Conservation (phyloP, 1,140 invertebrate species). For the Drosophila tsacasi region DNA sequence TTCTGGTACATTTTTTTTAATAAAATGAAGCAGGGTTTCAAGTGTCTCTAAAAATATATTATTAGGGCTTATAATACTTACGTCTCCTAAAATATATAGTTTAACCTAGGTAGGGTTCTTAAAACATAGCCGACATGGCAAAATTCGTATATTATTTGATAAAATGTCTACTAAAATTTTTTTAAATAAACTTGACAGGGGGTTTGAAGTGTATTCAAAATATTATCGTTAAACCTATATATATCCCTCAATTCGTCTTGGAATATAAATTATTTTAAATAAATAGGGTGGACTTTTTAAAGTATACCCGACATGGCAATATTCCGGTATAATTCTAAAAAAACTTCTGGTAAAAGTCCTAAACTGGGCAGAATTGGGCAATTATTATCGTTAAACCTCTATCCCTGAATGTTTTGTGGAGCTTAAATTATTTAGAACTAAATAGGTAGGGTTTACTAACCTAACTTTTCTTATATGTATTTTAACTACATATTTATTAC, state of each 20-base stretch:
- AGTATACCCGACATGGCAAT: not conserved
- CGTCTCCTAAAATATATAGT: too few species aligned
- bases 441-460: not conserved
- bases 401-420: not conserved
- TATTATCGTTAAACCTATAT: too few species aligned
- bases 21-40: too few species aligned
- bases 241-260: not conserved
- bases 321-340: not conserved
- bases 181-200: not conserved
- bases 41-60: too few species aligned
- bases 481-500: too few species aligned
- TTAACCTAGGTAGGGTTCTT: too few species aligned
- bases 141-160: not conserved
- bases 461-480: too few species aligned
- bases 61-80: too few species aligned
- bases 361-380: too few species aligned
- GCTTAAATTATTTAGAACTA: not conserved
- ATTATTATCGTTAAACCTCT: not conserved
- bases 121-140: not conserved
- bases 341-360: not conserved
- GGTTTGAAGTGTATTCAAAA: too few species aligned
- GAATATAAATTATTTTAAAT: not conserved
- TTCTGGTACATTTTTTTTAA: too few species aligned
- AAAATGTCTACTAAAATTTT: not conserved
- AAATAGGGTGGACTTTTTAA: not conserved